Evolutionary conservation across 2,797 vertebrate species (phyloP).

Genomic region (Gallinago solitaria): DNA sequence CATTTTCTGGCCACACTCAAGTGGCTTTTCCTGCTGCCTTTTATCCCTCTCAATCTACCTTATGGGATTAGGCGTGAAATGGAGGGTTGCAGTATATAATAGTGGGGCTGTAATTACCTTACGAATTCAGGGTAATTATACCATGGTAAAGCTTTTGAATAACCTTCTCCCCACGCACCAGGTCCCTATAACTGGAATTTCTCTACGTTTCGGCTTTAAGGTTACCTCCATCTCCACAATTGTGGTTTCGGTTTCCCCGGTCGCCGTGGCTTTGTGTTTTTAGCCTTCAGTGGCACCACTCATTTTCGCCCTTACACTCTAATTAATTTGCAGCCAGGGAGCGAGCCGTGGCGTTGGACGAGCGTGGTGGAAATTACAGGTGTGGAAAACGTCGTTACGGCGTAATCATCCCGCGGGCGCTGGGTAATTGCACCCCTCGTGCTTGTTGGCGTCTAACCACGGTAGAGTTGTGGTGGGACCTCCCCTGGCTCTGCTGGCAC

Average conservation of each 20-base stretch:
- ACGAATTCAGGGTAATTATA: constrained; percentile 1
- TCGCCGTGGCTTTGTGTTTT: background rate
- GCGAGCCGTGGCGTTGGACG: background rate
- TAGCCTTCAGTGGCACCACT: background rate
- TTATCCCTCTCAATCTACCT: background rate
- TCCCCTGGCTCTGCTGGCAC: background rate
- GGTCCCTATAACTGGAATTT: background rate
- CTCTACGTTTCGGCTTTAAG: background rate
- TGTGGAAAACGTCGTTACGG: background rate
- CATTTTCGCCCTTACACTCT: background rate
- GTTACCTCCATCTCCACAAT: background rate
- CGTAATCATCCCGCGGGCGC: background rate
- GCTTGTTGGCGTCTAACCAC: background rate
- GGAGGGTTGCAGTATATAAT: background rate
- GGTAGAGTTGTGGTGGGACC: background rate
- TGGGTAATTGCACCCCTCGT: background rate
- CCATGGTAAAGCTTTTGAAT: background rate
- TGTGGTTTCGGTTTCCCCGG: background rate
- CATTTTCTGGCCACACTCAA: background rate
- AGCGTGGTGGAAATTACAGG: constrained; percentile 7
- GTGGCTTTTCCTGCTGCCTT: background rate
- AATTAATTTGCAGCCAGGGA: background rate
- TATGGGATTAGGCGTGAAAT: background rate
- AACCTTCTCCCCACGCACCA: background rate
- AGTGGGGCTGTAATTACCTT: constrained; percentile 42